These are phyloP conservation scores for Recurvirostra avosetta DNA, from an alignment of 2,113 vertebrate genomes.

Conservation along the genomic window DNA sequence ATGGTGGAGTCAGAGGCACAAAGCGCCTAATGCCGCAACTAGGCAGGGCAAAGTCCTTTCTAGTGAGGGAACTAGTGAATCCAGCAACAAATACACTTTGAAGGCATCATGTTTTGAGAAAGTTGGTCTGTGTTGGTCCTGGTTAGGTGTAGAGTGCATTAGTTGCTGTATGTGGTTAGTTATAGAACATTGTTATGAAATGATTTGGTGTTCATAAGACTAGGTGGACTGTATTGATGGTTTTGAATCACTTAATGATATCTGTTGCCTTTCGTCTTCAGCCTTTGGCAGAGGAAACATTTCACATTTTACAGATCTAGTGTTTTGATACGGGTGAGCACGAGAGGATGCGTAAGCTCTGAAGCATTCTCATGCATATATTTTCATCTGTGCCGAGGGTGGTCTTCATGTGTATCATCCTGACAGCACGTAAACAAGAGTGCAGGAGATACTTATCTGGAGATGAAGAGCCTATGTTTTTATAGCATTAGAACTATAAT, in stretches of 20 bases:
- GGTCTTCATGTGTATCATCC: not conserved
- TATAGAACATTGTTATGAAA: not conserved
- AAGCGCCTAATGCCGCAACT: rapidly evolving
- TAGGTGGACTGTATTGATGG: not conserved
- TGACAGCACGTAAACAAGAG: not conserved
- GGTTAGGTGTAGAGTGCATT: not conserved
- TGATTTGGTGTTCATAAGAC: rapidly evolving
- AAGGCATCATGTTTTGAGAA: not conserved
- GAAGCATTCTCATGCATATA: not conserved
- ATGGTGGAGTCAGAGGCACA: rapidly evolving
- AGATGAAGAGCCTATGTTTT: not conserved
- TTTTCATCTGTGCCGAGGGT: not conserved
- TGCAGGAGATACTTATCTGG: too few relatives aligned
- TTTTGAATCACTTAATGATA: not conserved
- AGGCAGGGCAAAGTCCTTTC: not conserved
- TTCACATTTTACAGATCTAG: not conserved
- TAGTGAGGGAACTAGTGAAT: too few relatives aligned
- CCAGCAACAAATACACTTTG: rapidly evolving
- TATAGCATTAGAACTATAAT: not conserved
- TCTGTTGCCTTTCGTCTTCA: not conserved
- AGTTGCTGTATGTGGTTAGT: not conserved
- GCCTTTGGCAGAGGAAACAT: not conserved
- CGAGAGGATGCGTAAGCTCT: rapidly evolving
- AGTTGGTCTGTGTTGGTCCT: not conserved
- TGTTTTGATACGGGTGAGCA: rapidly evolving